phyloP scores from a whole-genome alignment of 2,113 vertebrate genomes.

The Silurus asotus region DNA sequence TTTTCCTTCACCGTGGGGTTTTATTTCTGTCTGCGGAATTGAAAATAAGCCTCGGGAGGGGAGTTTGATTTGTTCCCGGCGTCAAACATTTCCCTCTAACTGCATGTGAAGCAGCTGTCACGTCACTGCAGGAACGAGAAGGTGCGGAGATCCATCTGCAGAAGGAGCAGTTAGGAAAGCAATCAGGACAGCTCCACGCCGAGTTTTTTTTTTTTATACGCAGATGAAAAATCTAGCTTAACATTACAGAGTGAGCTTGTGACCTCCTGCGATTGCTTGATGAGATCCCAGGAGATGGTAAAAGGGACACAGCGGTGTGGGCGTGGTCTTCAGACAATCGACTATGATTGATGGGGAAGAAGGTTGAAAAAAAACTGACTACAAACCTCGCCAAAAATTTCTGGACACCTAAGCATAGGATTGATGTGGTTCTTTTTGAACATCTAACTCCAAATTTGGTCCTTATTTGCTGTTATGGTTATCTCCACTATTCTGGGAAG shows the following conservation, averaged over 20 bases:
- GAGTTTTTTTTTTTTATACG: neutral
- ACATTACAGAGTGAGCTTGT: conserved; percentile 7
- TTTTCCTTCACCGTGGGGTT: neutral
- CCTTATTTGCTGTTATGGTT: no score
- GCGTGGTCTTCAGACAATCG: neutral
- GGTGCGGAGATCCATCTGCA: conserved; percentile 4
- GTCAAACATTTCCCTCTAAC: neutral
- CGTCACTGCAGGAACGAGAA: conserved; percentile 11
- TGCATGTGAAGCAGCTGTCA: conserved; percentile 21
- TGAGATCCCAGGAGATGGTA: neutral
- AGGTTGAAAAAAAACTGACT: neutral
- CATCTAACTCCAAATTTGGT: no score
- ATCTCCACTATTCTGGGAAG: no score
- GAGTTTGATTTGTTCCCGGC: conserved; percentile 39
- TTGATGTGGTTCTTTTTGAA: no score
- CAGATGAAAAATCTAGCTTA: neutral
- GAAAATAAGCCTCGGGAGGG: conserved; percentile 36
- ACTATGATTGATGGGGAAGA: neutral
- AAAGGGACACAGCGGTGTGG: neutral
- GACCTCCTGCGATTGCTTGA: conserved; percentile 17
- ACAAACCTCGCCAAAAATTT: no score
- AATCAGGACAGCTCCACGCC: neutral
- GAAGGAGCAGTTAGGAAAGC: conserved; percentile 25
- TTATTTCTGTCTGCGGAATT: conserved; percentile 35
- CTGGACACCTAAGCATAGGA: no score